Base-by-base conservation (phyloP, 2,888 invertebrate genomes). In the Himalopsyche japonica region DNA sequence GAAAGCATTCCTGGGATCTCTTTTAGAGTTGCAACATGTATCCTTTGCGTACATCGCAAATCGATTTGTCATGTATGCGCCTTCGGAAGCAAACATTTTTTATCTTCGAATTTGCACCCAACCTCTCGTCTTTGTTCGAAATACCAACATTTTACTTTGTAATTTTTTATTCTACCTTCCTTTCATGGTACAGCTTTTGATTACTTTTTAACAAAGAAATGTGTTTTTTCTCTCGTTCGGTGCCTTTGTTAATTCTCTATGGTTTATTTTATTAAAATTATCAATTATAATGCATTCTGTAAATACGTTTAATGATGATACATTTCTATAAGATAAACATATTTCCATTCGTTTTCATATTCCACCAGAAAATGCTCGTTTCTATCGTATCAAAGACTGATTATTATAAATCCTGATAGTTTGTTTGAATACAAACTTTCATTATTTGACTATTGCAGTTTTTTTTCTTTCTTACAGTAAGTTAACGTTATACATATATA, bases 21-120 rank as follows among this genome's bases (percentile, higher is more conserved):
- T 79, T 34, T 47, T 32, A 47, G n/a, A 49, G 43, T 15, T 43
- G 43, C 1, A 78, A 48, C 48, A 5, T 76, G 83, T 77, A 76
- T 32, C 80, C 57, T 76, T 34, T 79, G 78, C 79, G 79, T 82
- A 24, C 82, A 79, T 78, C 37, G 83, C 83, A 80, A 83, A 83
- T 83, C 83, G 83, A 83, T 83, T 83, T 80, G 83, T 80, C 80
- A 80, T 80, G 83, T 83, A 49, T 79, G 27, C 79, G 8, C 70
- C 24, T 70, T 70, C 70, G 70, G 57, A 70, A 70, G 70, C 70
- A 12, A 70, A 27, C 15, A 27, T 27, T 27, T 70, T 70, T 70
- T 27, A 70, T 27, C 70, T 27, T 70, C 30, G 70, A 70, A 70
- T 70, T 70, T 70, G 70, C 70, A 70, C 70, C 70, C 70, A 27